A percentile compares a stretch with the other conserved stretches of the same genome.
These are phyloP conservation scores for Chelidonichthys spinosus DNA, from an alignment of 2,797 vertebrate species.

Conservation along the genomic window DNA sequence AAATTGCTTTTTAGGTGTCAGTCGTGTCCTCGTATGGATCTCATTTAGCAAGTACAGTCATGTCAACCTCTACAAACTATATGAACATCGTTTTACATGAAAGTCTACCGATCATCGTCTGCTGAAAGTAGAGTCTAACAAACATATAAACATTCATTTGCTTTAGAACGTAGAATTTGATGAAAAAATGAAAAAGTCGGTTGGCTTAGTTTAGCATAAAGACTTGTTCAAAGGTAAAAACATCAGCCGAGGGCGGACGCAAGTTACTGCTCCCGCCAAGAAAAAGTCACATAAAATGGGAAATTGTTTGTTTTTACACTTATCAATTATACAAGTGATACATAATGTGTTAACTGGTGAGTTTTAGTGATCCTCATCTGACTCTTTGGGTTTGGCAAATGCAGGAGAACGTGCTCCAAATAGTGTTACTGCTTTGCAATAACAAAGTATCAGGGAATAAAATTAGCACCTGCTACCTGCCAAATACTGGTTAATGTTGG, in stretches of 20 bases:
- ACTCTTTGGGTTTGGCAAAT: not conserved
- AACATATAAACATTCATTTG: not conserved
- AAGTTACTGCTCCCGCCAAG: not conserved
- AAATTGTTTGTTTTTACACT: not conserved
- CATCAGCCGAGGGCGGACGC: too few species aligned
- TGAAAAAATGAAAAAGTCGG: not conserved
- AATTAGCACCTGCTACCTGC: not conserved
- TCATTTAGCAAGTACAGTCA: too few species aligned
- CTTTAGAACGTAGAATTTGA: not conserved
- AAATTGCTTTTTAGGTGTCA: not conserved
- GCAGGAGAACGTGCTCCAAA: not conserved
- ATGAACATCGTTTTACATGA: not conserved
- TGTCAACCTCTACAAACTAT: too few species aligned
- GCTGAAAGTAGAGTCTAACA: too few species aligned
- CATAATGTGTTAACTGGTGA: not conserved
- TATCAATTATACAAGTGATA: not conserved
- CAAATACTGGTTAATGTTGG: not conserved
- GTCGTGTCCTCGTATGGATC: not conserved
- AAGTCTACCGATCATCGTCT: not conserved
- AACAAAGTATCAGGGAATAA: not conserved
- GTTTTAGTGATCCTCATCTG: not conserved
- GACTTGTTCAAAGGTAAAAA: too few species aligned
- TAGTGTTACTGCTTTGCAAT: too few species aligned
- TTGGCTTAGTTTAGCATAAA: not conserved
- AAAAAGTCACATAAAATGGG: not conserved